Conservation (phyloP, 2,113 vertebrate species). For the Chaetorhynchus papuensis region DNA sequence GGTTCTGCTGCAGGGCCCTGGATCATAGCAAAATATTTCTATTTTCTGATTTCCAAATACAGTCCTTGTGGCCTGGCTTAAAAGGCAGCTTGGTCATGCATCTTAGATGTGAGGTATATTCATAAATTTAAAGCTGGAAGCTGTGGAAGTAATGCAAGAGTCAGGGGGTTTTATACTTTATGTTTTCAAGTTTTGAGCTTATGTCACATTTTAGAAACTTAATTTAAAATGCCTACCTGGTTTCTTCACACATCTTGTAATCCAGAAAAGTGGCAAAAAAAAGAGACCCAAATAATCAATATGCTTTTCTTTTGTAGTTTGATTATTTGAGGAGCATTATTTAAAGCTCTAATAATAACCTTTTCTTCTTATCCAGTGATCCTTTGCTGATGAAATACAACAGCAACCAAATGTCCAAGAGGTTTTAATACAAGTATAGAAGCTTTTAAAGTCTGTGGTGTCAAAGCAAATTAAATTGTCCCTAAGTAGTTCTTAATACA, state of each 20-base stretch:
- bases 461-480: conserved; percentile 42
- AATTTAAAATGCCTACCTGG: neutral
- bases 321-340: neutral
- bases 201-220: neutral
- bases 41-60: neutral
- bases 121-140: neutral
- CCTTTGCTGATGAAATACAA: neutral
- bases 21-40: neutral
- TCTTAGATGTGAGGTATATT: neutral
- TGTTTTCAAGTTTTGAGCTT: neutral
- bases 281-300: neutral
- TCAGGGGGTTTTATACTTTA: neutral
- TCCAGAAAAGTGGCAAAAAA: neutral
- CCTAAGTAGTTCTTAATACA: conserved; percentile 36
- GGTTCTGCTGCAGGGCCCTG: neutral
- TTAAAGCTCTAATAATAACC: neutral
- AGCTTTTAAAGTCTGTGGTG: conserved; percentile 6
- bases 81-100: neutral
- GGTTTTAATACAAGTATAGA: neutral
- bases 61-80: neutral
- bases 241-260: neutral
- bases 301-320: neutral
- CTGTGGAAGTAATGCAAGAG: neutral
- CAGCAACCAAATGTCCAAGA: neutral
- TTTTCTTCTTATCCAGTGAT: neutral